phyloP scores from a whole-genome alignment of 2,797 vertebrate genomes.

The Sternotherus odoratus region DNA sequence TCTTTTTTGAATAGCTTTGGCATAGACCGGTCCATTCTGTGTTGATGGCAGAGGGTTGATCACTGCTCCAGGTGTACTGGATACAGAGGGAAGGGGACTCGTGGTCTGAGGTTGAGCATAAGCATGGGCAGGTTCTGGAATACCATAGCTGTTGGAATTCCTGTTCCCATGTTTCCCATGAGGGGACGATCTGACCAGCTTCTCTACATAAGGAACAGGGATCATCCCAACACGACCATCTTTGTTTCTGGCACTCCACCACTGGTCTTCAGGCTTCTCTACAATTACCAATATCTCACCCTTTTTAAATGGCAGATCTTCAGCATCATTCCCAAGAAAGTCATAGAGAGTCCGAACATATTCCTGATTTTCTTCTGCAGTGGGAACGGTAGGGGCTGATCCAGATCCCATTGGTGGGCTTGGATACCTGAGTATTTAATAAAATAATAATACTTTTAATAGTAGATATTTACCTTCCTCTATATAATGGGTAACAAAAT shows the following conservation, averaged over 20 bases:
- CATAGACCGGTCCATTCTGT: slow-evolving; percentile 97
- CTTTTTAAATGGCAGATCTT: slow-evolving; percentile 98
- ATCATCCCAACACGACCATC: slow-evolving; percentile 97
- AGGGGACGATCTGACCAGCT: slow-evolving; percentile 88
- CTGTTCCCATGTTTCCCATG: slow-evolving; percentile 87
- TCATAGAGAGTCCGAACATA: slow-evolving; percentile 98
- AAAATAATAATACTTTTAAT: background rate
- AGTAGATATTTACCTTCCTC: background rate
- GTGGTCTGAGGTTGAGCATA: slow-evolving; percentile 97
- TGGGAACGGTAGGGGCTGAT: slow-evolving; percentile 83
- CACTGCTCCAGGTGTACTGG: slow-evolving; percentile 88
- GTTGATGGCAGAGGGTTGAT: slow-evolving; percentile 91
- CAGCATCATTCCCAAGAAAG: slow-evolving; percentile 95
- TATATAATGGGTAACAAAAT: background rate
- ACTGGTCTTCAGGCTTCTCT: slow-evolving; percentile 99
- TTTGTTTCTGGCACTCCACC: slow-evolving; percentile 99
- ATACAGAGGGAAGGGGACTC: slow-evolving; percentile 85
- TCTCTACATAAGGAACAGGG: slow-evolving; percentile 98
- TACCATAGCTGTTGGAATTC: slow-evolving; percentile 98
- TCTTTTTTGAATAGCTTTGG: slow-evolving; percentile 97
- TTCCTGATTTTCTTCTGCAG: slow-evolving; percentile 91
- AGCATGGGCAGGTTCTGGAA: slow-evolving; percentile 96
- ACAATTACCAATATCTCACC: slow-evolving; percentile 94
- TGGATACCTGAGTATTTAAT: slow-evolving; percentile 84
- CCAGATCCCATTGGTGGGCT: slow-evolving; percentile 85